Conservation (phyloP, 2,113 vertebrate genomes). For the Melospiza georgiana region DNA sequence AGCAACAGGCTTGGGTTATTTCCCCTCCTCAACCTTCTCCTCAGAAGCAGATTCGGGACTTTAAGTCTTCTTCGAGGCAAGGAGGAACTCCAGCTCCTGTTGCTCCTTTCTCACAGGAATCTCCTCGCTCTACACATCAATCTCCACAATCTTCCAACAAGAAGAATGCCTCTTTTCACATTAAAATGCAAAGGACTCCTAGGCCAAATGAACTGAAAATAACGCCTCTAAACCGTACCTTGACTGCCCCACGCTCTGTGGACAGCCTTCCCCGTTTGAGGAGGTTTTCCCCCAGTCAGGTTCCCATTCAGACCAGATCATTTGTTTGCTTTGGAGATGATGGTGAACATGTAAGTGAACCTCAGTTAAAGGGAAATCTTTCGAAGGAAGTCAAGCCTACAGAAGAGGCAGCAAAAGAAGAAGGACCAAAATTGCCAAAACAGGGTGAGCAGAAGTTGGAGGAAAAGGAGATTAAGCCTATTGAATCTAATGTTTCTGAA, state of each 20-base stretch:
- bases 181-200: slow-evolving; percentile 85
- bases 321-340: slow-evolving; percentile 92
- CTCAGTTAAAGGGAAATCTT: slow-evolving; percentile 61
- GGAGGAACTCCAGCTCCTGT: slow-evolving; percentile 78
- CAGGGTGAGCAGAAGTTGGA: slow-evolving; percentile 22
- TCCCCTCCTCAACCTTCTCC: slow-evolving; percentile 86
- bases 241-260: slow-evolving; percentile 91
- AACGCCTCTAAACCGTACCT: slow-evolving; percentile 88
- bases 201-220: slow-evolving; percentile 94
- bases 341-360: slow-evolving; percentile 43
- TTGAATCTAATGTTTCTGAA: slow-evolving; percentile 85
- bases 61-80: slow-evolving; percentile 80
- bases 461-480: slow-evolving; percentile 74
- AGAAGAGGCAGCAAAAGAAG: slow-evolving; percentile 69
- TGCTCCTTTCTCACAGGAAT: slow-evolving; percentile 78
- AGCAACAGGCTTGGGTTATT: slow-evolving; percentile 92
- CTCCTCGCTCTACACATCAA: slow-evolving; percentile 82
- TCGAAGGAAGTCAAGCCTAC: slow-evolving; percentile 62
- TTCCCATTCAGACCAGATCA: slow-evolving; percentile 81
- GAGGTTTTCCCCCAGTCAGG: slow-evolving; percentile 92
- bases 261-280: slow-evolving; percentile 93
- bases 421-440: slow-evolving; percentile 34
- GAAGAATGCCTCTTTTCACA: slow-evolving; percentile 87
- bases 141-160: slow-evolving; percentile 88
- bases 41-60: slow-evolving; percentile 82